These are phyloP conservation scores for Dipus sagitta DNA, from an alignment of 2,797 vertebrate species.

Conservation along the genomic window DNA sequence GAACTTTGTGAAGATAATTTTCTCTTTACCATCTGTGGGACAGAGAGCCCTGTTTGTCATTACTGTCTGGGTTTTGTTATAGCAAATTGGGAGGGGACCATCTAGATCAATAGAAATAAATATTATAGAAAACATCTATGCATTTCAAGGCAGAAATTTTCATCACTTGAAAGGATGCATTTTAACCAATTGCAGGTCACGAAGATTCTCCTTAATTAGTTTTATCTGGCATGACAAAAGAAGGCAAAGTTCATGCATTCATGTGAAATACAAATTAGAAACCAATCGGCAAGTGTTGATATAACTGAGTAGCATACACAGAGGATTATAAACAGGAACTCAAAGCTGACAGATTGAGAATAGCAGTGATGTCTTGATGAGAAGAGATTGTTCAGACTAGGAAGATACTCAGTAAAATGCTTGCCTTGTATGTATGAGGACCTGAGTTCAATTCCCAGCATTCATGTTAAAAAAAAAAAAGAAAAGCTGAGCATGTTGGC, in stretches of 20 bases:
- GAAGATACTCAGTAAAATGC: not conserved
- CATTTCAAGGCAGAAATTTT: conserved; percentile 28
- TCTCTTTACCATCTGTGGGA: conserved; percentile 16
- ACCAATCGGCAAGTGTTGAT: not conserved
- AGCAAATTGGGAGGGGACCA: conserved; percentile 1
- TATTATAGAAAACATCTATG: not conserved
- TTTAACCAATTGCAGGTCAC: conserved; percentile 17
- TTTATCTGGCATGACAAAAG: conserved; percentile 30
- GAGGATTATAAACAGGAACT: not conserved
- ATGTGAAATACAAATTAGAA: conserved; percentile 64
- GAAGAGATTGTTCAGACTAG: not conserved
- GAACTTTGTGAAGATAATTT: not conserved
- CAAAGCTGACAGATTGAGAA: conserved; percentile 10
- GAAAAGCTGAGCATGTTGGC: no score
- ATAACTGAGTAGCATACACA: not conserved
- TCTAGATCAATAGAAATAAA: conserved; percentile 19
- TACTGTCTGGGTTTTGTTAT: conserved; percentile 3
- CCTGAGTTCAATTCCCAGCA: no score
- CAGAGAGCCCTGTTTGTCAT: not conserved
- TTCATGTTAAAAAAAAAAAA: no score
- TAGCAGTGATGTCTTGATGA: not conserved
- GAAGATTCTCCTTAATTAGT: conserved; percentile 43
- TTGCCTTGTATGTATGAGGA: no score
- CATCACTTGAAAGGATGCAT: not conserved
- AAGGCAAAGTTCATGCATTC: conserved; percentile 27